These are phyloP conservation scores for Pogonocichla stellata DNA, from an alignment of 2,113 vertebrate species.

Conservation along the genomic window DNA sequence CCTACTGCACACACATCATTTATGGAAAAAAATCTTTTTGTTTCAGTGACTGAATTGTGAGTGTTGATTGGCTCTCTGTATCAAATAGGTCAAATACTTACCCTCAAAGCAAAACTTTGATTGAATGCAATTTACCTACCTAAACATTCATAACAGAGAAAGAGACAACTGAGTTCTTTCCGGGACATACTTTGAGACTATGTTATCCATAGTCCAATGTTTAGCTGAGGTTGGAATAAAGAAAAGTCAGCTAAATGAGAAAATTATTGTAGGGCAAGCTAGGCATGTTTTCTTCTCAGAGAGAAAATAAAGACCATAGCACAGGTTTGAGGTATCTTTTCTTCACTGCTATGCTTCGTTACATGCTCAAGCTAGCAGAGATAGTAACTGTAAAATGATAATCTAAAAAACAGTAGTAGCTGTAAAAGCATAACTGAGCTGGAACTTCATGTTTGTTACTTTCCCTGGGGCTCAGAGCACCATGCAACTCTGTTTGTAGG, in stretches of 20 bases:
- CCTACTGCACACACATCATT: rapidly evolving
- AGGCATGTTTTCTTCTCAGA: background rate
- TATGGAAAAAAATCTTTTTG: background rate
- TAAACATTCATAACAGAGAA: background rate
- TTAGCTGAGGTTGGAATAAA: background rate
- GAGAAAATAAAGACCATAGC: background rate
- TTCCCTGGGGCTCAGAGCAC: background rate
- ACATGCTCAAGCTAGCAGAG: background rate
- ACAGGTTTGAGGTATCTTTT: background rate
- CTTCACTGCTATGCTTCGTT: background rate
- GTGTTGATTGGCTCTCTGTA: background rate
- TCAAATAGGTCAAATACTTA: background rate
- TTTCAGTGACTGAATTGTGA: background rate
- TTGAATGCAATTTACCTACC: background rate
- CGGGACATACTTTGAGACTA: background rate
- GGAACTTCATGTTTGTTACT: background rate
- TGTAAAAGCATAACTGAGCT: background rate
- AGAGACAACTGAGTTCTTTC: background rate
- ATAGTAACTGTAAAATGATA: background rate
- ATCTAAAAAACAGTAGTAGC: background rate
- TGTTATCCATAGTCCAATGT: background rate
- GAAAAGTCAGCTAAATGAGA: background rate
- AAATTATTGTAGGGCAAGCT: background rate
- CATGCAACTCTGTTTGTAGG: background rate
- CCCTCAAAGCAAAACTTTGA: background rate